phyloP scores from a whole-genome alignment of 2,113 vertebrate genomes.

The Naja naja region DNA sequence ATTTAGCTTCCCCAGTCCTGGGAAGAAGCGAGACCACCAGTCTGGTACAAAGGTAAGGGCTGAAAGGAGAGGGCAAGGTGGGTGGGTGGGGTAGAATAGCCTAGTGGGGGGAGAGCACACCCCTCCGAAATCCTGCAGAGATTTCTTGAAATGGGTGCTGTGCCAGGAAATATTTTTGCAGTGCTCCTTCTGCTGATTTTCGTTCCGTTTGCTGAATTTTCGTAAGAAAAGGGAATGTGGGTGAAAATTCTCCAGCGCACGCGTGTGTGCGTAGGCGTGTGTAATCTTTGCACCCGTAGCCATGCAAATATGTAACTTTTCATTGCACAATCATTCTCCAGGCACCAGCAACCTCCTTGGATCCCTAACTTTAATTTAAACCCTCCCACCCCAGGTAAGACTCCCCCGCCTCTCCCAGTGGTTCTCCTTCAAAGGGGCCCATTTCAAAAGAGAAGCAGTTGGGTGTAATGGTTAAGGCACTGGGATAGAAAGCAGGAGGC shows the following conservation, averaged over 20 bases:
- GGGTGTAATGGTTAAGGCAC: not conserved
- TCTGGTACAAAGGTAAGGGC: not conserved
- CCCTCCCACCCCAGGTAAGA: not conserved
- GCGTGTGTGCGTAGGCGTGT: fast-evolving
- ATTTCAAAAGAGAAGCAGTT: not conserved
- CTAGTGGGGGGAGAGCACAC: not conserved
- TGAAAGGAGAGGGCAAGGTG: not conserved
- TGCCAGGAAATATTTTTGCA: not conserved
- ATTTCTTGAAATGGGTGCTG: not conserved
- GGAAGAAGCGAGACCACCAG: not conserved
- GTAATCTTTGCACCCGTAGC: not conserved
- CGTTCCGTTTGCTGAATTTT: not conserved
- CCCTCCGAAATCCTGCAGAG: too few species aligned
- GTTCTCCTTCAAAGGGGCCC: not conserved
- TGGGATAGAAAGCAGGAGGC: too few species aligned
- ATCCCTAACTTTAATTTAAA: not conserved
- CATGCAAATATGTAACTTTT: not conserved
- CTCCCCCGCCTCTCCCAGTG: too few species aligned
- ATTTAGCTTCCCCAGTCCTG: fast-evolving
- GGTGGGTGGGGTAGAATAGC: not conserved
- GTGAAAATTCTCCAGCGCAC: not conserved
- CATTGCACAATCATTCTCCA: not conserved
- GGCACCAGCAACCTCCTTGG: not conserved
- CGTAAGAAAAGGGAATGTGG: not conserved
- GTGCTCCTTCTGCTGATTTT: not conserved